These are phyloP conservation scores for Rhinoptilus africanus DNA, from an alignment of 2,113 vertebrate species.

Conservation along the genomic window DNA sequence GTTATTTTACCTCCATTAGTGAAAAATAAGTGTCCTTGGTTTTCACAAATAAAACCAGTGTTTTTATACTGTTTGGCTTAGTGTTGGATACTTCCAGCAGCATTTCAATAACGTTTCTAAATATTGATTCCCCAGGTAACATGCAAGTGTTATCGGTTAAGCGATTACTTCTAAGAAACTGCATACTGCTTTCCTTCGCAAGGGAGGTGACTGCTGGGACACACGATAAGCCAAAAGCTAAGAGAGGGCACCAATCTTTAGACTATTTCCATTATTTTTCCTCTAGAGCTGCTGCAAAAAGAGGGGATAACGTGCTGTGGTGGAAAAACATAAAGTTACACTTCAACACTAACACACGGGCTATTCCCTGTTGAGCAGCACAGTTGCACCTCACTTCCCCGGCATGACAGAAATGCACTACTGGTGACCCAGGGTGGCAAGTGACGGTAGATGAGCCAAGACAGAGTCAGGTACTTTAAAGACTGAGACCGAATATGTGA, in stretches of 20 bases:
- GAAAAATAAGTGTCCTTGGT: neutral
- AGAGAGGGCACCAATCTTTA: neutral
- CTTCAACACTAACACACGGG: neutral
- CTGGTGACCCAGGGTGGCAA: neutral
- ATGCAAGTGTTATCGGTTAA: neutral
- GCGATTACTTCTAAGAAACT: neutral
- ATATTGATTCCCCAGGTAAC: neutral
- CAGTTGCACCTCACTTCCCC: neutral
- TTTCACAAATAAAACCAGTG: neutral
- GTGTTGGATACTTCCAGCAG: neutral
- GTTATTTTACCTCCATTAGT: neutral
- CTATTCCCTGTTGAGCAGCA: neutral
- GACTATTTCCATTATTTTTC: neutral
- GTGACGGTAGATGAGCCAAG: neutral
- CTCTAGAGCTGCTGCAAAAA: neutral
- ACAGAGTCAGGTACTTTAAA: neutral
- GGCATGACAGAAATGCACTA: neutral
- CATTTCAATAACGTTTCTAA: neutral
- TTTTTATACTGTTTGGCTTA: neutral
- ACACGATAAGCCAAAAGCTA: neutral
- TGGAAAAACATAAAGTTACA: neutral
- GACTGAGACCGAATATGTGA: neutral
- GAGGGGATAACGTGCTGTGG: neutral
- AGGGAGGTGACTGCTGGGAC: neutral
- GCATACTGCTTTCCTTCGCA: neutral